A percentile compares a stretch with the other conserved stretches of the same genome.
Conservation (phyloP, 1,140 invertebrate species). For the Aphis gossypii region DNA sequence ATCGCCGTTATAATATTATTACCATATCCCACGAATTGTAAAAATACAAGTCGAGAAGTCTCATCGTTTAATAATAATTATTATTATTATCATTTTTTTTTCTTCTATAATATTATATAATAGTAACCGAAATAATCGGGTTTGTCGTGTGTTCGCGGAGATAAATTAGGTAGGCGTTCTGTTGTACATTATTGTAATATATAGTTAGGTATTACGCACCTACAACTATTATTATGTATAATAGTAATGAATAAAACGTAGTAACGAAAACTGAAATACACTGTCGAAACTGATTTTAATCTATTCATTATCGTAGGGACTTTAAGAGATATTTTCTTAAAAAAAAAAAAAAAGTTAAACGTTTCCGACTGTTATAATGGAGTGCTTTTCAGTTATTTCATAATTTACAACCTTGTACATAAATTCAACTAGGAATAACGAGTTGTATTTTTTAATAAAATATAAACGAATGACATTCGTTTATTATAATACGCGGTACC, state of each 20-base stretch:
- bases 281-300: conserved; percentile 4
- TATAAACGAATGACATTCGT: conserved; percentile 5
- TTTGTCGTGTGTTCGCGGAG: conserved; percentile 4
- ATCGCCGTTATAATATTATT: not conserved
- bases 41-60: not conserved
- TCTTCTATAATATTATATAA: not conserved
- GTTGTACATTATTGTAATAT: conserved; percentile 10
- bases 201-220: conserved; percentile 14
- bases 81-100: not conserved
- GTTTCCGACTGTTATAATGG: not conserved
- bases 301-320: conserved; percentile 7
- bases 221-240: conserved; percentile 15
- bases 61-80: not conserved
- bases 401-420: conserved; percentile 17
- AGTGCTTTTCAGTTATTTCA: conserved; percentile 5
- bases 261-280: not conserved
- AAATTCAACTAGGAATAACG: conserved; percentile 6
- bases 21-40: not conserved
- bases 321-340: not conserved
- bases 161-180: conserved; percentile 7
- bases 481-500: not conserved
- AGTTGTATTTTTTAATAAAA: conserved; percentile 13
- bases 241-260: conserved; percentile 4
- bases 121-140: conserved; percentile 1
- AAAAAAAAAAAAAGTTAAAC: not conserved